A percentile compares a stretch with the other conserved stretches of the same genome.
phyloP scores from a whole-genome alignment of 2,797 vertebrate genomes.

The Melanotaenia trifasciata region DNA sequence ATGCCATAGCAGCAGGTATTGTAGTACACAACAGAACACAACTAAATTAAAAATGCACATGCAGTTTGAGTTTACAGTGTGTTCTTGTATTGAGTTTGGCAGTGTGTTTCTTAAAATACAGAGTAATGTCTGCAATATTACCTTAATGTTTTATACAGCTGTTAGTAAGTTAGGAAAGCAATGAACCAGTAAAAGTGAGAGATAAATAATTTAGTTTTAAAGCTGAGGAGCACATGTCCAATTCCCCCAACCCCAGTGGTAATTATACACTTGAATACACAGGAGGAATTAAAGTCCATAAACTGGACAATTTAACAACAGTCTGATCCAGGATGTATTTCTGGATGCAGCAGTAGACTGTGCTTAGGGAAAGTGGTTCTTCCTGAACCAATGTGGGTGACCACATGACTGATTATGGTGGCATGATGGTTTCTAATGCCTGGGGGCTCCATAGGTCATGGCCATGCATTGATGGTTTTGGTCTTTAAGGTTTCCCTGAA shows the following conservation, averaged over 20 bases:
- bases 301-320: constrained; percentile 8
- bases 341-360: too few species aligned
- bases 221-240: too few species aligned
- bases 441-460: too few species aligned
- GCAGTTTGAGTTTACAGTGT: neutral
- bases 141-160: neutral
- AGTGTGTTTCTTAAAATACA: neutral
- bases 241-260: too few species aligned
- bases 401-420: too few species aligned
- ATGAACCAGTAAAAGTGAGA: neutral
- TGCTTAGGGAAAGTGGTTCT: too few species aligned
- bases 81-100: neutral
- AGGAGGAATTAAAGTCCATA: neutral
- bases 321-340: neutral
- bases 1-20: neutral
- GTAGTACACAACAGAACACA: neutral
- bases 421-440: too few species aligned
- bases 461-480: too few species aligned
- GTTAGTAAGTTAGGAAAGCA: neutral
- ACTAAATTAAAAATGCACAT: neutral
- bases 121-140: neutral
- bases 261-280: neutral
- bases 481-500: too few species aligned
- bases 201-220: neutral
- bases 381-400: too few species aligned